A percentile compares a stretch with the other conserved stretches of the same genome.
Conservation (phyloP, 2,113 vertebrate genomes). For the Vombatus ursinus region DNA sequence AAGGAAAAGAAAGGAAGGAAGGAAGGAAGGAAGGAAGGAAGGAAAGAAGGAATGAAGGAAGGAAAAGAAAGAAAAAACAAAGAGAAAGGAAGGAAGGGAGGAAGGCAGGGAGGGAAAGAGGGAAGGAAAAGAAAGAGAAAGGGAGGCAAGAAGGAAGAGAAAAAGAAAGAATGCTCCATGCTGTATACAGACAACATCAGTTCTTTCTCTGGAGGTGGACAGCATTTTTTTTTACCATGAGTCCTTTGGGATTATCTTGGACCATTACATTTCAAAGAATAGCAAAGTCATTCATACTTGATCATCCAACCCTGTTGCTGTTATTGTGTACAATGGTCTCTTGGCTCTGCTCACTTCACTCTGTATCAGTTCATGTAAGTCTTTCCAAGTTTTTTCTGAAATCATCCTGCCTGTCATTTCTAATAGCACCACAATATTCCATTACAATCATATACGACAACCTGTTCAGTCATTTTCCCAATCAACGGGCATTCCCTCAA, state of each 20-base stretch:
- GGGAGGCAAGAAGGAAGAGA: too few species aligned
- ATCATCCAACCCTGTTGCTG: background rate
- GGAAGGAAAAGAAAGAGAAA: too few species aligned
- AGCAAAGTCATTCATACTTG: background rate
- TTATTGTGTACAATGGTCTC: background rate
- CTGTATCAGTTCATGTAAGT: background rate
- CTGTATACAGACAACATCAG: background rate
- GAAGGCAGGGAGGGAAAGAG: too few species aligned
- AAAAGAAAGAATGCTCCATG: background rate
- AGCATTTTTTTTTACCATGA: background rate
- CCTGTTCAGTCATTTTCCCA: background rate
- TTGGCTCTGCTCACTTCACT: background rate
- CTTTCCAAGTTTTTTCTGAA: background rate
- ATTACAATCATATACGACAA: background rate
- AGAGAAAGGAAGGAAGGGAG: too few species aligned
- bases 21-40: too few species aligned
- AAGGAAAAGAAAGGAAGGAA: too few species aligned
- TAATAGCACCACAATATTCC: background rate
- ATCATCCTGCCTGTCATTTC: background rate
- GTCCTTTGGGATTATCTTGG: background rate
- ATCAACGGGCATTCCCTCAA: background rate
- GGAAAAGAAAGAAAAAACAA: too few species aligned
- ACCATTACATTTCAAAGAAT: background rate
- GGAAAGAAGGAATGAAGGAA: accelerated
- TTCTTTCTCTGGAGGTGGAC: background rate